phyloP scores from a whole-genome alignment of 2,113 vertebrate species.

The Amblyopsis rosae region DNA sequence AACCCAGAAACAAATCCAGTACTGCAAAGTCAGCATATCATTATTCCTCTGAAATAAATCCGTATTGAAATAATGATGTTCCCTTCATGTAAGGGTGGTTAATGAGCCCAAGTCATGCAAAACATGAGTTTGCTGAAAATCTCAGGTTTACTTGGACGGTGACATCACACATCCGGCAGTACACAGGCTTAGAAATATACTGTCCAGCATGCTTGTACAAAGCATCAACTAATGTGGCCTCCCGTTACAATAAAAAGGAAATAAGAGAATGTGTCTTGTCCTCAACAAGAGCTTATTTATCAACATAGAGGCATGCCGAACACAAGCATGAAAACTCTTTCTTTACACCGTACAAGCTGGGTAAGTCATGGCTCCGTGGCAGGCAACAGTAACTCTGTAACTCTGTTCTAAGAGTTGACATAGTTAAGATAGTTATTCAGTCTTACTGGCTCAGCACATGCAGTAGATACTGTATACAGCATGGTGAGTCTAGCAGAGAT shows the following conservation, averaged over 20 bases:
- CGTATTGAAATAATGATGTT: conserved; percentile 4
- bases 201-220: conserved; percentile 81
- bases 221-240: conserved; percentile 64
- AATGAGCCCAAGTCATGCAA: conserved; percentile 30
- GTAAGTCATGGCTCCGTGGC: neutral
- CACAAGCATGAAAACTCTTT: conserved; percentile 81
- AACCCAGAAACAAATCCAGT: conserved; percentile 5
- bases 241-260: conserved; percentile 82
- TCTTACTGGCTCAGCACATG: conserved; percentile 13
- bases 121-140: neutral
- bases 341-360: conserved; percentile 51
- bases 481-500: too few species aligned
- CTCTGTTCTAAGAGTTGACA: neutral
- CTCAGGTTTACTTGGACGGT: conserved; percentile 33
- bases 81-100: conserved; percentile 5
- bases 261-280: conserved; percentile 23
- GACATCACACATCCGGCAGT: conserved; percentile 29
- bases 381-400: neutral
- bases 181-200: conserved; percentile 72
- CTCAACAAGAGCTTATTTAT: conserved; percentile 78
- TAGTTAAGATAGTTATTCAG: too few species aligned
- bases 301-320: conserved; percentile 80
- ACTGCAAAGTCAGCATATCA: conserved; percentile 35
- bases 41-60: conserved; percentile 23
- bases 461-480: neutral